Evolutionary conservation across 2,113 vertebrate genomes (phyloP).

Genomic region (Natator depressus): DNA sequence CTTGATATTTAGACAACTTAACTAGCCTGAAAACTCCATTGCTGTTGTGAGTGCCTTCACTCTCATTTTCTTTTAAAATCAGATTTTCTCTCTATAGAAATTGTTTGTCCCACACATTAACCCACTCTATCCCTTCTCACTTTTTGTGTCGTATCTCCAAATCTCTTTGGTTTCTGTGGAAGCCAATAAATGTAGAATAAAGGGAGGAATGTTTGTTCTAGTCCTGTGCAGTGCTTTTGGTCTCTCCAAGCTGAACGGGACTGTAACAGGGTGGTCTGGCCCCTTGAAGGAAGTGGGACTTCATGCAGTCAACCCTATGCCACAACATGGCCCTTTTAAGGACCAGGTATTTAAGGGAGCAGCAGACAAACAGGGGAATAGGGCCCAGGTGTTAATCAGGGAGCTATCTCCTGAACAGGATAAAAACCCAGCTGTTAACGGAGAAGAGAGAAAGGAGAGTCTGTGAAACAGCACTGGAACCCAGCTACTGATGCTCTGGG

Average conservation of each 20-base stretch:
- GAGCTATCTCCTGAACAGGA: too few relatives aligned
- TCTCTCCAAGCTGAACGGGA: background rate
- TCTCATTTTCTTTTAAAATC: constrained; percentile 6
- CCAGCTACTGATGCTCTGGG: too few relatives aligned
- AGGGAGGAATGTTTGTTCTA: background rate
- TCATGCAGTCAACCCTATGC: too few relatives aligned
- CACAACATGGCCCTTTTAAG: too few relatives aligned
- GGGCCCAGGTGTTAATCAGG: too few relatives aligned
- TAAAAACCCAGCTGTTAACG: too few relatives aligned
- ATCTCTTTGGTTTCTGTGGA: background rate
- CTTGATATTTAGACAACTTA: background rate
- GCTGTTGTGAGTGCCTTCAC: background rate
- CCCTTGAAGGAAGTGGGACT: too few relatives aligned
- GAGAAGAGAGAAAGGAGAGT: too few relatives aligned
- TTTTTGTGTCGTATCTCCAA: background rate
- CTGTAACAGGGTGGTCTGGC: background rate
- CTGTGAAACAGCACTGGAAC: too few relatives aligned
- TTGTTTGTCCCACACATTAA: background rate
- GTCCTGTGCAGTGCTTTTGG: background rate
- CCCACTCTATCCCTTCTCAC: background rate
- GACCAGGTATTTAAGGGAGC: too few relatives aligned
- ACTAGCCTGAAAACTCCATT: background rate
- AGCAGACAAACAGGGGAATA: too few relatives aligned
- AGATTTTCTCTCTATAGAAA: background rate
- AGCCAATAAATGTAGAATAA: background rate